Conservation (phyloP, 2,888 invertebrate genomes). For the Elgonia sp. region DNA sequence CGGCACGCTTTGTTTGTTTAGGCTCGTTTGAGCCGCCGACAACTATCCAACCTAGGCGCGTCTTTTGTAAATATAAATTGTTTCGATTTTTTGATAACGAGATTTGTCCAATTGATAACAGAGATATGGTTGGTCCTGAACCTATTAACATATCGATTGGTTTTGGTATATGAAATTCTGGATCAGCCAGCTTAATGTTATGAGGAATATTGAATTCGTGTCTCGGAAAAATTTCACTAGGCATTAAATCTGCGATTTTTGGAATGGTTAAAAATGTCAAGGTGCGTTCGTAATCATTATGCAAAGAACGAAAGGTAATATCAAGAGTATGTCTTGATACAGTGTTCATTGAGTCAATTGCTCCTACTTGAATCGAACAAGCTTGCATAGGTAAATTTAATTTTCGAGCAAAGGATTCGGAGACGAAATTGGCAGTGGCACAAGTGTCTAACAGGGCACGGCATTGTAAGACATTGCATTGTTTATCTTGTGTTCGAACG, state of each 20-base stretch:
- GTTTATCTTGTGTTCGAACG: neutral
- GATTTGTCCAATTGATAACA: too few species aligned
- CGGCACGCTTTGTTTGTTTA: too few species aligned
- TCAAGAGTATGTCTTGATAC: neutral
- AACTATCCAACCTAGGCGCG: too few species aligned
- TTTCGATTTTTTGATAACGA: too few species aligned
- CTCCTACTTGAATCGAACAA: neutral
- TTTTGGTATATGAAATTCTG: too few species aligned
- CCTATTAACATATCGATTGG: too few species aligned
- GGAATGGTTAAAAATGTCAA: conserved; percentile 4
- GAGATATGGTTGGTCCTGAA: too few species aligned
- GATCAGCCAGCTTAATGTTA: too few species aligned
- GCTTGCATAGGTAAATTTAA: neutral
- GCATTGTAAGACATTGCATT: neutral
- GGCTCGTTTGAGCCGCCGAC: too few species aligned
- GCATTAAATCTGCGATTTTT: neutral
- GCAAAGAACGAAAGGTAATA: neutral
- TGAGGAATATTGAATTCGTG: neutral
- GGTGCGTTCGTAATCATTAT: neutral
- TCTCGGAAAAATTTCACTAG: neutral
- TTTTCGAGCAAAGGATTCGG: neutral
- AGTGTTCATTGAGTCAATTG: conserved; percentile 7
- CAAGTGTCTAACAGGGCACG: conserved; percentile 6
- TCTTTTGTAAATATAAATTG: too few species aligned
- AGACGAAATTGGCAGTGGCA: conserved; percentile 5